phyloP scores from a whole-genome alignment of 2,797 vertebrate species.

The Tamandua tetradactyla region DNA sequence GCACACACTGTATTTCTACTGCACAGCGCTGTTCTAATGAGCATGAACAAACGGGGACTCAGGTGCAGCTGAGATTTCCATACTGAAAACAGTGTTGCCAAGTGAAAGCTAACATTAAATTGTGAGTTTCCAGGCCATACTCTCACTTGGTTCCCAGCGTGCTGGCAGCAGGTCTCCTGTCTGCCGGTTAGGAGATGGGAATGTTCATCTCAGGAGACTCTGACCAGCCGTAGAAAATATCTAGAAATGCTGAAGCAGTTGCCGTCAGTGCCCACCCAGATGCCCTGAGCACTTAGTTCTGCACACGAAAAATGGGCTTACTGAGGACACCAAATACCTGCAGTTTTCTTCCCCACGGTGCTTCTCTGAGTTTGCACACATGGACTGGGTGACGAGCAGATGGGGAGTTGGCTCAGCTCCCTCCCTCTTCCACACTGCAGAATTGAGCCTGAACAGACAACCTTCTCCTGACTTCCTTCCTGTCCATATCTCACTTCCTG shows the following conservation, averaged over 20 bases:
- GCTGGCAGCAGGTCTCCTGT: too few species aligned
- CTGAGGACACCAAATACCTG: background rate
- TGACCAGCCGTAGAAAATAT: background rate
- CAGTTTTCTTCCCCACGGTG: background rate
- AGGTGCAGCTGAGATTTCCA: background rate
- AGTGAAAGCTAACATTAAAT: background rate
- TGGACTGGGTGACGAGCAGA: too few species aligned
- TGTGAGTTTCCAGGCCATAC: background rate
- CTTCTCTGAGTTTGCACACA: background rate
- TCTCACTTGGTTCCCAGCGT: background rate
- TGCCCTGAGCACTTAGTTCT: background rate
- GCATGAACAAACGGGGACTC: background rate
- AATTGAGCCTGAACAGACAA: background rate
- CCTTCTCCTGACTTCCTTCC: background rate
- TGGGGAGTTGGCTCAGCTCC: background rate
- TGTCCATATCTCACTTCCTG: background rate
- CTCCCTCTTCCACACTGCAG: background rate
- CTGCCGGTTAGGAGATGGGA: accelerated
- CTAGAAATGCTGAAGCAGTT: background rate
- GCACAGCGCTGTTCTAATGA: background rate
- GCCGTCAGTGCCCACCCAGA: accelerated
- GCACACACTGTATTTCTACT: background rate
- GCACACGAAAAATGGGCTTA: background rate
- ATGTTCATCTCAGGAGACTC: background rate
- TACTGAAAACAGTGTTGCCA: too few species aligned